Evolutionary conservation across 2,113 vertebrate species (phyloP), one percentile per base, ranked within the genome.

Genomic region (Chloropsis hardwickii): DNA sequence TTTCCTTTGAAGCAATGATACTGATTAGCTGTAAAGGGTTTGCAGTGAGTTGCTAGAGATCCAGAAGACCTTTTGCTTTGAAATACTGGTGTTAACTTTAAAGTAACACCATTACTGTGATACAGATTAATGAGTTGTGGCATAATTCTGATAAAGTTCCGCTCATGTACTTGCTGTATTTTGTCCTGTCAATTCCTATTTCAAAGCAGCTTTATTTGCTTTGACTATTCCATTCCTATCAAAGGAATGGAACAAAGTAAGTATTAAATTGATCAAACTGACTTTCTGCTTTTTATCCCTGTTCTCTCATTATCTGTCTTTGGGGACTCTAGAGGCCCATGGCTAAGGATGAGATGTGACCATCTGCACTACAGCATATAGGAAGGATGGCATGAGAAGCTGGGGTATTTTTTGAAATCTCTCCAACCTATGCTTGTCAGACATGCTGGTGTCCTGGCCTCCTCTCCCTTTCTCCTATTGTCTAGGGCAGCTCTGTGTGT

Each of bases 1-100:
- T 98, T 95, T 97, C 95, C 97, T 97, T 97, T 97, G 97, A 97
- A 98, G 97, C 86, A 96, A 71, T 90, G 94, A 97, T 97, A 96
- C 96, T 89, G 96, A 97, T 97, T 96, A 97, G 91, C 79, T 93
- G 80, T 66, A 97, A 96, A 96, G 81, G 83, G 90, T 64, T 62
- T 94, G 58, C 57, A 88, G 44, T 27, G 76, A 65, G 82, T 92
- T 91, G 67, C 76, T 60, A 73, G 72, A 82, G 76, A 86, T 96
- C 90, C 91, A 97, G 92, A 95, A 95, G 97, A 88, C 84, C 70
- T 85, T 92, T 83, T 84, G 81, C 93, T 96, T 95, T 96, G 97
- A 97, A 95, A 96, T 53, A 40, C 57, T 61, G 53, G 40, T 82
- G 82, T 89, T 92, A 87, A 67, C 69, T 96, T 91, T 90, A 96